Evolutionary conservation across 1,140 invertebrate genomes (phyloP), one percentile per base, ranked within the genome.

Genomic region (Oncopeltus fasciatus): DNA sequence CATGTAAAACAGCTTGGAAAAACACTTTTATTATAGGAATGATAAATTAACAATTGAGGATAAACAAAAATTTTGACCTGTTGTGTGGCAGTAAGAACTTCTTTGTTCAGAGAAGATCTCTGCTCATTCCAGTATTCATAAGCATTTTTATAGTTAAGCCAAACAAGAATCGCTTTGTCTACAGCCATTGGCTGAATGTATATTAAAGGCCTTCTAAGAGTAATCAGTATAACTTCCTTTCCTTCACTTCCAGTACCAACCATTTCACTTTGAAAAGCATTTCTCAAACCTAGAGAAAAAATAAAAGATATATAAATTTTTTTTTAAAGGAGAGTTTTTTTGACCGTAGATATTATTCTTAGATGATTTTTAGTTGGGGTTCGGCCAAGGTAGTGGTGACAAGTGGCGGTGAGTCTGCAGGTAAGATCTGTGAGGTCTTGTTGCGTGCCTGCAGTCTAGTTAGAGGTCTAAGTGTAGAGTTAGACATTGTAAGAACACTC

Each of bases 61-160:
- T 38, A 16, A 38, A 38, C 33, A 38, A 38, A 38, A 38, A 38
- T 56, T 65, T 16, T 33, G 64, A 67, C 80, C 70, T 89, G 87
- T 67, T 89, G 86, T 12, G 87, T 89, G 9, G 91, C 87, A 53
- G 84, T 84, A 12, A 90, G 73, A 24, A 92, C 88, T 72, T 95
- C 88, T 66, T 87, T 89, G 69, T 90, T 93, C 1, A 94, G 75
- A 70, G 85, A 90, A 0, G 87, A 83, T 21, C 93, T 75, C 74
- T 97, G 95, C 71, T 97, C 94, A 66, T 92, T 95, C 94, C 95
- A 98, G 75, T 97, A 98, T 71, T 98, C 94, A 70, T 98, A 98
- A 0, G 95, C 94, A 75, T 96, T 97, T 75, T 96, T 96, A 71
- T 98, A 98, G 75, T 97, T 98, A 47, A 98, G 76, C 94, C 94